Evolutionary conservation across 2,113 vertebrate species (phyloP), one percentile per base, ranked within the genome.

Genomic region (Hydrolagus affinis): DNA sequence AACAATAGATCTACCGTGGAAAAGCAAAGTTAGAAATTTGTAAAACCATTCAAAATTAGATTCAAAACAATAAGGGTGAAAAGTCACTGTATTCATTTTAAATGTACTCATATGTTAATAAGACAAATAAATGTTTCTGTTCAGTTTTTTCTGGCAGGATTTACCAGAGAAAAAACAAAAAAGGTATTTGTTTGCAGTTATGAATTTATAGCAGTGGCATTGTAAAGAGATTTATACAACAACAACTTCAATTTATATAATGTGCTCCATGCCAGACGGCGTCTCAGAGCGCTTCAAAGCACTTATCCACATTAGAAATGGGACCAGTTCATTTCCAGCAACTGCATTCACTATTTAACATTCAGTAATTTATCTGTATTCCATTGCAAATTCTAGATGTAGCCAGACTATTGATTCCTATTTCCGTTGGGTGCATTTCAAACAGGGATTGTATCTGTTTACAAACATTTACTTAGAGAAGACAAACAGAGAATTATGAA

Each of bases 381-480:
- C 78, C 23, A n/a, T 17, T 30, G 25, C 62, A 62, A 17, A 2
- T 30, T n/a, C 78, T 60, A 66, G 78, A 83, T 83, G 17, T 62
- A 83, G 78, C 28, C 78, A 83, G 21, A 80, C 60, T 80, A 83
- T 83, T 68, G 78, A 83, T 83, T 28, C 62, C 28, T 11, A 83
- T 28, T 83, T 64, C 25, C 62, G 23, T 32, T 62, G 28, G 30
- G 62, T 28, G 30, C 15, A 10, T 66, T 83, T 83, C 62, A 83
- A 83, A 66, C 66, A 62, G 62, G 15, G 78, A 83, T 83, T 83
- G 66, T 68, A 83, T 66, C 78, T 83, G 78, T 60, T 17, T 68
- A 75, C 32, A 83, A 64, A 83, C 78, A 83, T 83, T 83, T 83
- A 83, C 78, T 83, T 28, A 68, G 78, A 66, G 62, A 83, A 19